Base-by-base conservation (phyloP, 2,888 invertebrate genomes). In the Andrena bucephala region DNA sequence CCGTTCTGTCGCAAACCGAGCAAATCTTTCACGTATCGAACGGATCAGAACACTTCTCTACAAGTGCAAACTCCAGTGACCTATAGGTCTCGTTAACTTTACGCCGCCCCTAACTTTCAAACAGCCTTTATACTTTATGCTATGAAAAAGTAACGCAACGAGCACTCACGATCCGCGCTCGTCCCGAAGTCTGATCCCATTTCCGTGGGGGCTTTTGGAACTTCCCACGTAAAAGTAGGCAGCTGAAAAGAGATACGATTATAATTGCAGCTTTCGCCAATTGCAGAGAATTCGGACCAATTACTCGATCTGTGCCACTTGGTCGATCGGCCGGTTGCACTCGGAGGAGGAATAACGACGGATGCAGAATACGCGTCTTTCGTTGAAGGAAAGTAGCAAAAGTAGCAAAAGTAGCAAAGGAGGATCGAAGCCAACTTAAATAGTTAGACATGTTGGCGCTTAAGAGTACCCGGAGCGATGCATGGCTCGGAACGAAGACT, bases 211-310 rank as follows among this genome's bases (percentile, higher is more conserved):
- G 2, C 95, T 94, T 87, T 96, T 96, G 5, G 96, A 95, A 73
- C 95, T 96, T 79, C 98, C 98, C 92, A 97, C 98, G 95, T 98
- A 98, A 95, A 98, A 98, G 93, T 96, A 98, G 20, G 98, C 98
- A 90, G 98, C 98, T 98, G 95, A 70, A 89, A 42, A 88, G 13
- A 42, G 48, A 66, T 48, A 20, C 20, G 65, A 71, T 70, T 67
- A 27, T 72, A 60, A 77, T 71, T 70, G 33, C 27, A 16, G 50
- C 24, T 48, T 16, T 59, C 63, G 31, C 2, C 27, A 36, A 10
- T 36, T 36, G 27, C 16, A 10, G 13, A 31, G 13, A 27, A 16
- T 48, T 10, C 3, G 27, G 2, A 10, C 7, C 29, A 52, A 54
- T 60, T 60, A 42, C 31, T 66, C 13, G 10, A 68, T 62, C 29